Base-by-base conservation (phyloP, 2,888 invertebrate genomes). In the Caprella mutica region DNA sequence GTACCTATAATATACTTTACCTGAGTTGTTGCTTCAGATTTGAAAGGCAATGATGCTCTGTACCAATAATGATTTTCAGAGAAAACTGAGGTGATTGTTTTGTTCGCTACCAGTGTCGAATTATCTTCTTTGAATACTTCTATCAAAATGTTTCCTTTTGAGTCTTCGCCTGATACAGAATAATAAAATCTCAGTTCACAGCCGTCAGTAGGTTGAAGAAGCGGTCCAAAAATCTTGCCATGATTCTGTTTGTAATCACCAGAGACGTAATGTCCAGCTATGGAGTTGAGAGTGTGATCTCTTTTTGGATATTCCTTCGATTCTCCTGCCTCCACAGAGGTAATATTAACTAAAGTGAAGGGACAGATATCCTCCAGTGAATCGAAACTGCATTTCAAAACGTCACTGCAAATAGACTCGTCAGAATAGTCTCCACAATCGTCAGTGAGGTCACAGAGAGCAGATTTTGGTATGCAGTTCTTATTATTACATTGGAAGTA, bases 261-360 rank as follows among this genome's bases (percentile, higher is more conserved):
- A 14, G 46, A 5, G 33, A 58, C 19, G 35, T 50, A 43, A 27
- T 55, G 48, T 21, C 61, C 61, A 27, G 54, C 57, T 2, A 24
- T 55, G 24, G 40, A 50, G 38, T 61, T 61, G 52, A 61, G 21
- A n/a, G 61, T 55, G 42, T 61, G 61, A 50, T 61, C 61, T n/a
- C 58, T 44, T 43, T 35, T 44, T 5, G 26, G 52, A 14, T 9
- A 23, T 5, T 12, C 9, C 9, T n/a, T 5, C 8, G 24, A 1
- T 23, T 46, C 6, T 17, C n/a, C 14, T 14, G 26, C 46, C 14
- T 12, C 27, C n/a, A 27, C 9, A 3, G 27, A 4, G 12, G 19
- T 8, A 19, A 46, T 33, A 14, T 33, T 33, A 33, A 33, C 33
- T 33, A 14, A 33, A 8, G 14, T 33, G 33, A 9, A n/a, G n/a